phyloP scores from a whole-genome alignment of 2,797 vertebrate species.

The Oreochromis grahami region DNA sequence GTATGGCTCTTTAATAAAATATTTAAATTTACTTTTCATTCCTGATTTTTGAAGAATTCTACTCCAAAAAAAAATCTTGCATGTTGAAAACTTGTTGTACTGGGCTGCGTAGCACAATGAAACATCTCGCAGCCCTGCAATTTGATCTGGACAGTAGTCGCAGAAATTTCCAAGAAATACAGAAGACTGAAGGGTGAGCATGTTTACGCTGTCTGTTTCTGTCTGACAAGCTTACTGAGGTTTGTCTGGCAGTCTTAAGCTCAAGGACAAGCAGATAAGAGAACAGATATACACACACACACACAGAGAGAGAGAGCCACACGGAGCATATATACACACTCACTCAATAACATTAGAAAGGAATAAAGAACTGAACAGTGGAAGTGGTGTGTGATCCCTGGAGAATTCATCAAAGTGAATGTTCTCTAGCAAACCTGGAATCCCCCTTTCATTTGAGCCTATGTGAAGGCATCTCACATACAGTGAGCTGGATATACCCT shows the following conservation, averaged over 20 bases:
- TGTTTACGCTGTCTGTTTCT: constrained; percentile 15
- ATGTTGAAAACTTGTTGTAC: not conserved
- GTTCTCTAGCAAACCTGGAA: not conserved
- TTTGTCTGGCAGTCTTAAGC: constrained; percentile 46
- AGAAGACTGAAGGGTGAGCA: not conserved
- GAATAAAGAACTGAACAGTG: constrained; percentile 17
- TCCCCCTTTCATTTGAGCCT: not conserved
- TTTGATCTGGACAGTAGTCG: not conserved
- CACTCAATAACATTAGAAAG: constrained; percentile 1
- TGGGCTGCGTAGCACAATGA: not conserved
- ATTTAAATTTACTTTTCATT: not conserved
- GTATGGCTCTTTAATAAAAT: not conserved
- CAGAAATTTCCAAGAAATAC: not conserved
- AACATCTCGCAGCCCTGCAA: not conserved
- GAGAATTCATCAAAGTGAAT: not conserved
- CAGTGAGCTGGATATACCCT: not conserved
- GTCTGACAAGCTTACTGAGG: constrained; percentile 11
- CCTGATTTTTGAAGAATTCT: not conserved
- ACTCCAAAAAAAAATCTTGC: not conserved
- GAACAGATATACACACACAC: constrained; percentile 5
- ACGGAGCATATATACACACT: not conserved
- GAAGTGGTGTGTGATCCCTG: not conserved
- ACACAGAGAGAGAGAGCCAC: not conserved
- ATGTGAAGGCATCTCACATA: not conserved
- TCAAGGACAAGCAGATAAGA: constrained; percentile 70